Evolutionary conservation across 2,113 vertebrate genomes (phyloP), one percentile per base, ranked within the genome.

Genomic region (Salvelinus sp.): DNA sequence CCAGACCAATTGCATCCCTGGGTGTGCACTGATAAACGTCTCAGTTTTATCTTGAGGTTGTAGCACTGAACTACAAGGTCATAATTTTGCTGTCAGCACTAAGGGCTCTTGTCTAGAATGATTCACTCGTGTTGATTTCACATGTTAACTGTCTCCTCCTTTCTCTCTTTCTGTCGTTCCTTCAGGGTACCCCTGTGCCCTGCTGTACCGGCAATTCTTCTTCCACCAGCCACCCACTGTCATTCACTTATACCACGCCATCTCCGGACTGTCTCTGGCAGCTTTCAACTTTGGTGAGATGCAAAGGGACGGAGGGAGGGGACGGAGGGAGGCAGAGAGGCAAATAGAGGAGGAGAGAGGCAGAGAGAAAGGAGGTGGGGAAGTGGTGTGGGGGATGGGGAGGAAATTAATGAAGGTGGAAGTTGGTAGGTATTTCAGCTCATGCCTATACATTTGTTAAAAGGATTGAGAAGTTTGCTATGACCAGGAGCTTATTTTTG

Each of bases 211-310:
- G 16, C 87, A 76, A n/a, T 95, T 95, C 88, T 92, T 98, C 79
- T 98, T 97, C 93, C 86, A 96, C 91, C 94, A 95, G 90, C 90
- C 96, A 22, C 80, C 94, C 85, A 94, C 93, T 86, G 91, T 97
- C 84, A 86, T 96, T 83, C 96, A 99, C 75, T 88, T 97, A 79
- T 98, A 96, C 93, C 95, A 98, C 68, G 73, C 93, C 4, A 64
- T 96, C 47, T 95, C 96, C 0, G 97, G 97, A 83, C 91, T 99
- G 83, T 95, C 94, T 33, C 94, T 99, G 72, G 97, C 97, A 64
- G 96, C 95, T 76, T 99, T 98, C 91, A 99, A 99, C 90, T 99
- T 99, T 81, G 97, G 97, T 99, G 88, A 96, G 97, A 90, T 20
- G 33, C 77, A 73, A 60, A 23, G 25, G 4, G 16, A 3, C 10